A percentile compares a stretch with the other conserved stretches of the same genome.
Evolutionary conservation across 1,140 invertebrate genomes (phyloP).

Genomic region (Dendroctonus ponderosae): DNA sequence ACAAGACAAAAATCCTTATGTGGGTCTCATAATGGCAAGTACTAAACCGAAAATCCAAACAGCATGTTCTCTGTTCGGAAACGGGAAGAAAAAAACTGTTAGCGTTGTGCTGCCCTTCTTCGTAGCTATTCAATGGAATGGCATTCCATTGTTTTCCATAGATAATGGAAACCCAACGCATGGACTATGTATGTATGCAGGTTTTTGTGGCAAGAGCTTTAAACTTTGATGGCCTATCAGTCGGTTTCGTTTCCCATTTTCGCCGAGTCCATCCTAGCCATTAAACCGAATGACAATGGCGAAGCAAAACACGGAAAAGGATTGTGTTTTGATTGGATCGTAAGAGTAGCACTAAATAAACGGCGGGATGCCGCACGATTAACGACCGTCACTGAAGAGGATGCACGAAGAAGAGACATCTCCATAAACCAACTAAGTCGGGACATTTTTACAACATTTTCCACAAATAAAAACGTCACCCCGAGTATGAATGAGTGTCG

Average conservation of each 20-base stretch:
- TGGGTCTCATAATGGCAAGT: no score
- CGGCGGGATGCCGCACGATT: background rate
- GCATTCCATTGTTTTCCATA: no score
- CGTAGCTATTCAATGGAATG: no score
- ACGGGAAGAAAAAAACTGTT: no score
- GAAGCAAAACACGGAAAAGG: no score
- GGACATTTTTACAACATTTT: slow-evolving; percentile 31
- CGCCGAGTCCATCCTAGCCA: background rate
- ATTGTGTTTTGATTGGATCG: no score
- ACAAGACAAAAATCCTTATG: no score
- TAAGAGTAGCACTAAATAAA: background rate
- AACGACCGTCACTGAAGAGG: background rate
- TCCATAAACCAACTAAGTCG: slow-evolving; percentile 6
- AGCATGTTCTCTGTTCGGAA: no score
- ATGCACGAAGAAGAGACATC: slow-evolving; percentile 14
- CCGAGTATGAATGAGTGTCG: slow-evolving; percentile 29
- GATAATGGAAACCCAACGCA: no score
- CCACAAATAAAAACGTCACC: slow-evolving; percentile 26
- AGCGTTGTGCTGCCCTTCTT: no score
- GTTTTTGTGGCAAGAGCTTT: slow-evolving; percentile 3
- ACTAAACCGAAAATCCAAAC: no score
- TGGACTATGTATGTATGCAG: background rate
- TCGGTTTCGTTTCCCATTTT: background rate
- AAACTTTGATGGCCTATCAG: slow-evolving; percentile 3
- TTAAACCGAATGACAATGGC: no score